Evolutionary conservation across 2,797 vertebrate species (phyloP).

Genomic region (Urophycis tenuis): DNA sequence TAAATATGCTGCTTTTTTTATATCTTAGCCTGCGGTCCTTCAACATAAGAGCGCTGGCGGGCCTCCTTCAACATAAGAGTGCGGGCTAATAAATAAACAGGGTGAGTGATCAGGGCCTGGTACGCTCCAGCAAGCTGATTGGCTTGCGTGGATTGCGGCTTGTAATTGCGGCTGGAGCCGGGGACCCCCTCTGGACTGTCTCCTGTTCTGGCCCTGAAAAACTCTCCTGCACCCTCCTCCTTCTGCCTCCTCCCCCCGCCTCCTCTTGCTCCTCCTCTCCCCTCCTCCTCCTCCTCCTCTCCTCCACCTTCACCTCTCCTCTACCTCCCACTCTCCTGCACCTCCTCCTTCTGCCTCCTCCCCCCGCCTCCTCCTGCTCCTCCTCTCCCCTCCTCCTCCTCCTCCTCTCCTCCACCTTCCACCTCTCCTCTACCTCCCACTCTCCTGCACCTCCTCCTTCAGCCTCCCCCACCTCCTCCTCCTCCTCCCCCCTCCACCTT

Average conservation of each 20-base stretch:
- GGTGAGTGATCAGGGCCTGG: conserved; percentile 66
- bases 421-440: conserved; percentile 42
- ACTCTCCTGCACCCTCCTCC: too few relatives aligned
- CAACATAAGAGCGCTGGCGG: conserved; percentile 59
- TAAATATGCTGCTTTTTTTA: conserved; percentile 62
- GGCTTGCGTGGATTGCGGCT: conserved; percentile 73
- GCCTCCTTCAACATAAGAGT: conserved; percentile 69
- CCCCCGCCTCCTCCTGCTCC: too few relatives aligned
- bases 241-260: too few relatives aligned
- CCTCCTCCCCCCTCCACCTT: neutral
- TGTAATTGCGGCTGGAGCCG: conserved; percentile 74
- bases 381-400: conserved; percentile 42
- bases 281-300: too few relatives aligned
- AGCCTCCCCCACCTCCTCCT: neutral
- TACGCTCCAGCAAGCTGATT: conserved; percentile 58
- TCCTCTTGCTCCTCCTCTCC: too few relatives aligned
- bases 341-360: too few relatives aligned
- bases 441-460: neutral
- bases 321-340: too few relatives aligned
- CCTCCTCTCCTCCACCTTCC: conserved; percentile 32
- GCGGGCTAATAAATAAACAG: conserved; percentile 77
- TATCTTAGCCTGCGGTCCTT: conserved; percentile 30
- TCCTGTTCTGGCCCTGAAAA: conserved; percentile 44
- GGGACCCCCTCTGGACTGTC: conserved; percentile 70
- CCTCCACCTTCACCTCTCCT: too few relatives aligned